These are phyloP conservation scores for Polypterus senegalus DNA, from an alignment of 2,113 vertebrate genomes.

Conservation along the genomic window DNA sequence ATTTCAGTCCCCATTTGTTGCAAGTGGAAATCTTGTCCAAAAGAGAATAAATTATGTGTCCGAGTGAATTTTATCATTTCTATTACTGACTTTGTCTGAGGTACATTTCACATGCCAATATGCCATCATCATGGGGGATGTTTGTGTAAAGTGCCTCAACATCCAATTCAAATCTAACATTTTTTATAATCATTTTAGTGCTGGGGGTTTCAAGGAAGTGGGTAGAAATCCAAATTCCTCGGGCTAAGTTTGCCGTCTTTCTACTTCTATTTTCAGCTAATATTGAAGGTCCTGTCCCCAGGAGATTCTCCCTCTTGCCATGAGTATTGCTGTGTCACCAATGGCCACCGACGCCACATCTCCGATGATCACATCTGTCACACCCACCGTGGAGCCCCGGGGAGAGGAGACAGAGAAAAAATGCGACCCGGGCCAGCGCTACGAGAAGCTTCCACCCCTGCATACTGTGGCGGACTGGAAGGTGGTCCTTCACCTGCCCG, in stretches of 20 bases:
- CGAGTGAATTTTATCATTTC: too few relatives aligned
- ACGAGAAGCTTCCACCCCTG: conserved; percentile 78
- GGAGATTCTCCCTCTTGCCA: conserved; percentile 41
- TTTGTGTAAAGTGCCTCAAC: too few relatives aligned
- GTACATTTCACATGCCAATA: too few relatives aligned
- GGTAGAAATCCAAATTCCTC: background rate
- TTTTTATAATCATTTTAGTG: background rate
- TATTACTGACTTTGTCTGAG: too few relatives aligned
- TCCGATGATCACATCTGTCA: conserved; percentile 76
- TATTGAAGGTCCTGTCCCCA: conserved; percentile 39
- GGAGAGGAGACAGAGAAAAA: conserved; percentile 38
- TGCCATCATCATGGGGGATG: too few relatives aligned
- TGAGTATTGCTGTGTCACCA: conserved; percentile 72
- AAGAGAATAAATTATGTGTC: too few relatives aligned
- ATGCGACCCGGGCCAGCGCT: conserved; percentile 46
- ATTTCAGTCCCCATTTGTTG: too few relatives aligned
- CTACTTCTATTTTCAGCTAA: conserved; percentile 37
- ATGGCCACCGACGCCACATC: conserved; percentile 57
- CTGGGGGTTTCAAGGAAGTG: too few relatives aligned
- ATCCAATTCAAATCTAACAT: background rate
- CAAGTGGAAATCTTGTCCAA: too few relatives aligned
- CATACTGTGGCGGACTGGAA: conserved; percentile 93
- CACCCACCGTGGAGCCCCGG: conserved; percentile 54
- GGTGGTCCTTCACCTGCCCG: conserved; percentile 88
- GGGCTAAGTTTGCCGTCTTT: background rate